Conservation (phyloP, 2,888 invertebrate genomes). For the Drosophila kanekoi region DNA sequence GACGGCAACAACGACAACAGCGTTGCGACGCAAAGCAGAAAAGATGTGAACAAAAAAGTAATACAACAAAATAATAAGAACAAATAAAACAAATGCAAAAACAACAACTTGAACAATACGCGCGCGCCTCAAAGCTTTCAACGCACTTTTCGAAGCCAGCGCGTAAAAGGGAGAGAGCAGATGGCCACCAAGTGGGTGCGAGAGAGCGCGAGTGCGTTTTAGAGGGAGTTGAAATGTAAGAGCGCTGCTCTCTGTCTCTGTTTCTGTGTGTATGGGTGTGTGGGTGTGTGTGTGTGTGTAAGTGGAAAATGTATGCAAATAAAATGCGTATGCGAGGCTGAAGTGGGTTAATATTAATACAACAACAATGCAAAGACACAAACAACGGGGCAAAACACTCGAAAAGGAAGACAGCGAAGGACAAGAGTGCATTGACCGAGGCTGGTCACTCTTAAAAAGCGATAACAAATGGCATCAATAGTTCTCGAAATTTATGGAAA, state of each 20-base stretch:
- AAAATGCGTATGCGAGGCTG: constrained; percentile 76
- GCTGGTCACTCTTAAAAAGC: constrained; percentile 33
- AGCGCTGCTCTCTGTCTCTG: neutral
- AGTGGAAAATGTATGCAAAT: constrained; percentile 73
- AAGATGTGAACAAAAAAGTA: constrained; percentile 31
- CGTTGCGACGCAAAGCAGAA: constrained; percentile 37
- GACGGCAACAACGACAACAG: constrained; percentile 14
- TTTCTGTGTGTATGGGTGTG: constrained; percentile 12
- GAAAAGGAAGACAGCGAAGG: constrained; percentile 71
- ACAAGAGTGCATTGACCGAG: constrained; percentile 65
- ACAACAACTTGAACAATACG: constrained; percentile 53
- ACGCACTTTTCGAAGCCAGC: constrained; percentile 58
- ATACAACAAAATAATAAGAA: constrained; percentile 62
- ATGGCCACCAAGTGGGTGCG: constrained; percentile 18
- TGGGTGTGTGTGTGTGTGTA: constrained; percentile 27
- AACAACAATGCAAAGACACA: constrained; percentile 45
- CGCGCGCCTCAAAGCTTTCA: constrained; percentile 60
- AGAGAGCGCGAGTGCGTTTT: constrained; percentile 17
- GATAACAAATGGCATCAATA: constrained; percentile 29
- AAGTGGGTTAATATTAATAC: constrained; percentile 79
- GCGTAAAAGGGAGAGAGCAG: constrained; percentile 23
- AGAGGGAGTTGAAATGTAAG: constrained; percentile 33
- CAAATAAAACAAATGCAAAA: constrained; percentile 61
- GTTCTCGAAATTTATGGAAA: constrained; percentile 45
- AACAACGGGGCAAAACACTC: constrained; percentile 51